Percentiles rank a stretch among this genome's conserved stretches.
Evolutionary conservation across 2,113 vertebrate species (phyloP).

Genomic region (Pan paniscus): DNA sequence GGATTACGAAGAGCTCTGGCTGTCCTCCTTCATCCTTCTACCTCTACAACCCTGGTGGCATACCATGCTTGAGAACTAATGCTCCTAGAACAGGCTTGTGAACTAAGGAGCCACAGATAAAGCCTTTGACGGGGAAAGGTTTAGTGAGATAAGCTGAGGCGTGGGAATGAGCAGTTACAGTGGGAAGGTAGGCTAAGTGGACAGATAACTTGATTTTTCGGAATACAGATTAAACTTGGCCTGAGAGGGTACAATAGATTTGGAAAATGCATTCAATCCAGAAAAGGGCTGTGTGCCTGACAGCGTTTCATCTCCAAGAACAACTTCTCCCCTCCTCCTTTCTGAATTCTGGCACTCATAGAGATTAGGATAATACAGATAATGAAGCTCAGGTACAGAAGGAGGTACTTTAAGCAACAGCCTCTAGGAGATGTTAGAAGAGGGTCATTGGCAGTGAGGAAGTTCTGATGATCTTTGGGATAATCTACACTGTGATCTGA

Average conservation of each 20-base stretch:
- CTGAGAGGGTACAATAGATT: background rate
- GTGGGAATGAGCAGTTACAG: rapidly evolving
- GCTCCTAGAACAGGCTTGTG: rapidly evolving
- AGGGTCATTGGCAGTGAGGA: background rate
- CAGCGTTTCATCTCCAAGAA: background rate
- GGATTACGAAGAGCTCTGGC: background rate
- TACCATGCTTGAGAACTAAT: background rate
- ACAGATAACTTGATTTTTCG: background rate
- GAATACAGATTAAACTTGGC: background rate
- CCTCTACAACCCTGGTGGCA: background rate
- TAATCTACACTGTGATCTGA: background rate
- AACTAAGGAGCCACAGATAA: background rate
- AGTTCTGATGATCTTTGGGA: background rate
- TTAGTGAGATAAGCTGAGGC: background rate
- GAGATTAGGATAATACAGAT: background rate
- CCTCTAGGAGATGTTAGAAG: background rate
- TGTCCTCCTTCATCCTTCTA: background rate
- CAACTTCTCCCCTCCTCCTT: rapidly evolving
- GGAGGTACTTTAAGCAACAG: background rate
- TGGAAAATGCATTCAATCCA: background rate
- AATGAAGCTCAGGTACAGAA: background rate
- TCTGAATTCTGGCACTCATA: background rate
- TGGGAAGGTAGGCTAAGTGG: background rate
- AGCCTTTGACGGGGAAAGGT: background rate
- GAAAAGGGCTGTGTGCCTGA: background rate